Percentiles rank a stretch among this genome's conserved stretches.
Evolutionary conservation across 2,888 invertebrate species (phyloP).

Genomic region (Eurytoma californica): DNA sequence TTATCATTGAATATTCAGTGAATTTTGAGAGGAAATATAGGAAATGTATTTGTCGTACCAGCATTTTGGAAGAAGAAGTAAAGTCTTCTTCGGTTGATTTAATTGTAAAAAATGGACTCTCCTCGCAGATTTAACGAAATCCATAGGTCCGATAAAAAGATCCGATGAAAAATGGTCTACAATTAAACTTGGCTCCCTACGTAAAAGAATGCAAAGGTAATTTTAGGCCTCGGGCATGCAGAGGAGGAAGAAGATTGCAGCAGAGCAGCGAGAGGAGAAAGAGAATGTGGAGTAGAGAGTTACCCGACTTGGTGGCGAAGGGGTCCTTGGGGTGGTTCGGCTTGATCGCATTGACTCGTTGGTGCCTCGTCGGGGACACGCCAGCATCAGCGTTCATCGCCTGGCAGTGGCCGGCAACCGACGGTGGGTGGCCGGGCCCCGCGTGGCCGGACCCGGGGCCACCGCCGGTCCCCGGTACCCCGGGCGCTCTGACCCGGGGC

Average conservation of each 20-base stretch:
- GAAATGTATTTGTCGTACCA: slow-evolving; percentile 36
- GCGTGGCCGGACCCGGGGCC: slow-evolving; percentile 73
- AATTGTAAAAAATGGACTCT: slow-evolving; percentile 45
- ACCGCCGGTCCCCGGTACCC: slow-evolving; percentile 71
- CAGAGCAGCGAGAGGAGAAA: too few relatives aligned
- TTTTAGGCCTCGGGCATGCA: neutral
- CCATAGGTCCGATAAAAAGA: slow-evolving; percentile 29
- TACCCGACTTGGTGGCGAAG: slow-evolving; percentile 88
- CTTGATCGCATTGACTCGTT: slow-evolving; percentile 91
- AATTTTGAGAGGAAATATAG: slow-evolving; percentile 29
- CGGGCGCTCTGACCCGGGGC: slow-evolving; percentile 76
- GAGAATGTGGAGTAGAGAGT: slow-evolving; percentile 66
- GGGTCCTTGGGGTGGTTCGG: slow-evolving; percentile 90
- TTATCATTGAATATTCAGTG: slow-evolving; percentile 1
- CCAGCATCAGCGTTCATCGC: slow-evolving; percentile 59
- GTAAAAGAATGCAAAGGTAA: slow-evolving; percentile 1
- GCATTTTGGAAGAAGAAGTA: slow-evolving; percentile 37
- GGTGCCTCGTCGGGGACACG: slow-evolving; percentile 79
- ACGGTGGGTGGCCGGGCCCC: slow-evolving; percentile 62
- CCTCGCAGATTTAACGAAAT: slow-evolving; percentile 45
- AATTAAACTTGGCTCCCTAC: slow-evolving; percentile 51
- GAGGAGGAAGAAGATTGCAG: too few relatives aligned
- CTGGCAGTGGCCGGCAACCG: slow-evolving; percentile 60
- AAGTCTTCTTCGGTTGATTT: slow-evolving; percentile 27
- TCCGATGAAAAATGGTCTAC: slow-evolving; percentile 39